These are phyloP conservation scores for Muntiacus muntjak DNA, from an alignment of 2,113 vertebrate species.

Conservation along the genomic window DNA sequence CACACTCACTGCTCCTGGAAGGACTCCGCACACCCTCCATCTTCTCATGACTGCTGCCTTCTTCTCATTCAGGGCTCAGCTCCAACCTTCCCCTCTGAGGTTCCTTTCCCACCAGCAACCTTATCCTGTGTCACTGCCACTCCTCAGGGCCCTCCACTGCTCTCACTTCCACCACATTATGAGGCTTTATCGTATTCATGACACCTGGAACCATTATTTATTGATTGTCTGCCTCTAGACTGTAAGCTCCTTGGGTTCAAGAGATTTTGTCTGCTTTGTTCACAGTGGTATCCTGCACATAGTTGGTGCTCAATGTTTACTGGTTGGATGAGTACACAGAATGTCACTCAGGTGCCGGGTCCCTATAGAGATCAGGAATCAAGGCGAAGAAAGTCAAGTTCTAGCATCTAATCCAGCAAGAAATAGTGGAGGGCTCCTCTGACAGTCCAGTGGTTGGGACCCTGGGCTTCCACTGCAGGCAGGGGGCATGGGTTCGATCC, in stretches of 20 bases:
- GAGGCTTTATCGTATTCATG: not conserved
- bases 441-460: not conserved
- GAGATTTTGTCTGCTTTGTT: not conserved
- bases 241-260: not conserved
- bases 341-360: not conserved
- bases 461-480: not conserved
- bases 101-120: not conserved
- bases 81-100: not conserved
- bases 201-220: not conserved
- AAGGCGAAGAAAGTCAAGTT: not conserved
- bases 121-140: not conserved
- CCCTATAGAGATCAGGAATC: not conserved
- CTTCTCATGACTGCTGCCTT: not conserved
- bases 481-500: not conserved
- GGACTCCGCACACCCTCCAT: not conserved
- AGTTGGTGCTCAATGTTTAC: not conserved
- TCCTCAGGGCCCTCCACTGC: not conserved
- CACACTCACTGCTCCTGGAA: not conserved
- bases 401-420: not conserved
- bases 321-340: not conserved
- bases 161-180: not conserved
- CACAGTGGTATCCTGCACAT: not conserved
- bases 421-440: not conserved
- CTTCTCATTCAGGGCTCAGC: not conserved
- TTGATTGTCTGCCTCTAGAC: not conserved